A percentile compares a stretch with the other conserved stretches of the same genome.
Evolutionary conservation across 2,888 invertebrate species (phyloP).

Genomic region (Lysandra coridon): DNA sequence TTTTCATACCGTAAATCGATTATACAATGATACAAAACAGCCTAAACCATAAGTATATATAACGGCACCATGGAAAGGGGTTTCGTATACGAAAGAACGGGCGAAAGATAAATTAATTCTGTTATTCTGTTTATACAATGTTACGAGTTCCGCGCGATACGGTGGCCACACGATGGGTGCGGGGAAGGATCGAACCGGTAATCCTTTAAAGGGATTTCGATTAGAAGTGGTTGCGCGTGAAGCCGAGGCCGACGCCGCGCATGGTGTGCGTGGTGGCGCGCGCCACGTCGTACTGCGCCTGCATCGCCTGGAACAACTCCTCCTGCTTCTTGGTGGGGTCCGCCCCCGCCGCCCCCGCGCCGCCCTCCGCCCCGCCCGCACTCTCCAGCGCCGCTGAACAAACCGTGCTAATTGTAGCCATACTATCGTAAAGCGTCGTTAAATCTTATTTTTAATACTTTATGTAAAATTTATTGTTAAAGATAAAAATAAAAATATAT

Average conservation of each 20-base stretch:
- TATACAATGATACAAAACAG: not conserved
- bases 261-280: constrained; percentile 97
- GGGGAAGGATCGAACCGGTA: not conserved
- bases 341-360: constrained; percentile 52
- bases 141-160: not conserved
- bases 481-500: too few relatives aligned
- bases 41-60: not conserved
- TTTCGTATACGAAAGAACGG: not conserved
- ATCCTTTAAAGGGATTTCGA: not conserved
- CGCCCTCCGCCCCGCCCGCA: constrained; percentile 33
- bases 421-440: not conserved
- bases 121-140: not conserved
- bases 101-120: not conserved
- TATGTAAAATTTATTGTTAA: too few relatives aligned
- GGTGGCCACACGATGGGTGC: not conserved
- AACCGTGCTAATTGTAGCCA: not conserved
- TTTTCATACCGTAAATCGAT: not conserved
- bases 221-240: constrained; percentile 76
- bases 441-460: too few relatives aligned
- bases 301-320: constrained; percentile 95
- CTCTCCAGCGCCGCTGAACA: not conserved
- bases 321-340: constrained; percentile 86
- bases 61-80: not conserved
- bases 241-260: constrained; percentile 92
- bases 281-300: constrained; percentile 97